phyloP scores from a whole-genome alignment of 1,140 invertebrate genomes.

The Hydropsyche tenuis region DNA sequence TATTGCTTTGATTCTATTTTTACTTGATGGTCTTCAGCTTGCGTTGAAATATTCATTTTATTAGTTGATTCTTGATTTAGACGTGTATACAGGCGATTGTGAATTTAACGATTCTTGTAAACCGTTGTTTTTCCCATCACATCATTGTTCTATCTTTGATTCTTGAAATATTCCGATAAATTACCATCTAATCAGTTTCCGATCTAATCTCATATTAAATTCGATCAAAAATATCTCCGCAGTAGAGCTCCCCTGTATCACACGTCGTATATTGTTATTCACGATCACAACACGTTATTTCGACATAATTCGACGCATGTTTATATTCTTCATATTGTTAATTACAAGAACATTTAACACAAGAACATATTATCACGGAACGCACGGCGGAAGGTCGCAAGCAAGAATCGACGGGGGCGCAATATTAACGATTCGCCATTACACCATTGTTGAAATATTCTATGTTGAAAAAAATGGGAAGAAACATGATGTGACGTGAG shows the following conservation, averaged over 20 bases:
- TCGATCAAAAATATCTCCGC: not conserved
- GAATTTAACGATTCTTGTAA: too few species aligned
- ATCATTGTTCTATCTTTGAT: too few species aligned
- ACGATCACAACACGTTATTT: conserved; percentile 37
- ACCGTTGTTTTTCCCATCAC: too few species aligned
- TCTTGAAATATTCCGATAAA: too few species aligned
- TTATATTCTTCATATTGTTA: conserved; percentile 41
- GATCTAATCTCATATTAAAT: too few species aligned
- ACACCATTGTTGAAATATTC: conserved; percentile 30
- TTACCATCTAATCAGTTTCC: too few species aligned
- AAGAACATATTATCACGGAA: conserved; percentile 30
- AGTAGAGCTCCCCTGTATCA: not conserved
- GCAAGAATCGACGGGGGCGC: conserved; percentile 19
- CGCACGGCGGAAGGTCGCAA: conserved; percentile 7
- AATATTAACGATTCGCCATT: conserved; percentile 23
- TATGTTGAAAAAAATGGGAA: not conserved
- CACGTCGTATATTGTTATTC: conserved; percentile 34
- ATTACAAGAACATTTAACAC: conserved; percentile 36
- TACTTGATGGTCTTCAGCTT: too few species aligned
- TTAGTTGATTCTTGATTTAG: too few species aligned
- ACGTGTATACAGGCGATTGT: too few species aligned
- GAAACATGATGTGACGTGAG: too few species aligned
- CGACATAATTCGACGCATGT: conserved; percentile 38
- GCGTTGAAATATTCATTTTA: not conserved
- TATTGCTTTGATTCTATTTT: too few species aligned